Percentiles rank a stretch among this genome's conserved stretches.
phyloP scores from a whole-genome alignment of 1,140 invertebrate species.

The Neodiprion virginianus region DNA sequence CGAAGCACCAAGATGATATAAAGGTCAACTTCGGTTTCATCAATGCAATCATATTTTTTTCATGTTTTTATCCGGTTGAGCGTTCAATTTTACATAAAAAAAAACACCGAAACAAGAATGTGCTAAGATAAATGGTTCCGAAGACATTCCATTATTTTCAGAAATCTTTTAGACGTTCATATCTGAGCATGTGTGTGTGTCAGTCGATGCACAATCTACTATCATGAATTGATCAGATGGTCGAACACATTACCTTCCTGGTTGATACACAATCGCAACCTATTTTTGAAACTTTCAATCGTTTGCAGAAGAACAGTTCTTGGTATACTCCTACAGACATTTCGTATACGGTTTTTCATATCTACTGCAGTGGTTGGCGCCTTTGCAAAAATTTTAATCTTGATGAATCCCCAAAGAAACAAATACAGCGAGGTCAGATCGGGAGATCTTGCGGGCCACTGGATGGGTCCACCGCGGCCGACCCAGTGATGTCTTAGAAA shows the following conservation, averaged over 20 bases:
- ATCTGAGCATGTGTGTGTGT: background rate
- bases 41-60: too few species aligned
- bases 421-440: conserved; percentile 48
- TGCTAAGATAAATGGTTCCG: background rate
- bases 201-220: background rate
- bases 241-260: background rate
- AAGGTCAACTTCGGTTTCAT: too few species aligned
- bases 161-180: background rate
- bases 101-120: background rate
- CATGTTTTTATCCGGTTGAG: too few species aligned
- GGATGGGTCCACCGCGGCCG: conserved; percentile 10
- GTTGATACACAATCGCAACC: background rate
- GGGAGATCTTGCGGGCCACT: conserved; percentile 41
- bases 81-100: background rate
- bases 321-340: background rate
- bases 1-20: too few species aligned
- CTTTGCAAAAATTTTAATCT: conserved; percentile 17
- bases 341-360: background rate
- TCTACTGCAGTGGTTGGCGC: background rate
- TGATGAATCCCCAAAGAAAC: conserved; percentile 41
- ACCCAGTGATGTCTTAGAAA: conserved; percentile 8
- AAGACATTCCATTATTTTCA: background rate
- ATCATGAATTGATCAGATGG: background rate
- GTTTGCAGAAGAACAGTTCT: background rate
- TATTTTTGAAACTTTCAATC: background rate